Percentiles rank a stretch among this genome's conserved stretches.
Evolutionary conservation across 2,888 invertebrate genomes (phyloP).

Genomic region (Plagodis dolabraria): DNA sequence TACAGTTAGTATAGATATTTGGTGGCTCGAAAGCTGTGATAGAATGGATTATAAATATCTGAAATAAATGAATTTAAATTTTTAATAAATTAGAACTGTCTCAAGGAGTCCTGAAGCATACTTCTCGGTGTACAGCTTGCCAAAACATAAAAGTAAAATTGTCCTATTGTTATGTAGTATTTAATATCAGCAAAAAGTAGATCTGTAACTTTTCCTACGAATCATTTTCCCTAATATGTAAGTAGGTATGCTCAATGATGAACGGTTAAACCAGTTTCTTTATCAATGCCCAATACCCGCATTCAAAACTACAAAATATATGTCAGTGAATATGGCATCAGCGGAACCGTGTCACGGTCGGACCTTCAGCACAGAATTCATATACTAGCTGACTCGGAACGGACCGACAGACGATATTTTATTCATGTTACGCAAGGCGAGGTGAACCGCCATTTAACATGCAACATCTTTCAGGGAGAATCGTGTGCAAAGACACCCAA

Average conservation of each 20-base stretch:
- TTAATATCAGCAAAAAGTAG: no score
- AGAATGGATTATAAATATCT: no score
- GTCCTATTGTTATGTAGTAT: no score
- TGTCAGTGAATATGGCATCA: conserved; percentile 50
- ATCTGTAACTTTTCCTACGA: no score
- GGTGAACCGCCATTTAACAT: conserved; percentile 52
- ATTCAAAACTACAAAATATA: conserved; percentile 36
- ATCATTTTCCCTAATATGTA: neutral
- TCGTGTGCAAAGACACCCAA: conserved; percentile 6
- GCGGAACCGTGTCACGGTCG: conserved; percentile 68
- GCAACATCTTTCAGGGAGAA: conserved; percentile 49
- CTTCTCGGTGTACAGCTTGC: no score
- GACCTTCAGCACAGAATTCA: conserved; percentile 47
- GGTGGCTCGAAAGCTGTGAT: no score
- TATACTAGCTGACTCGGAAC: conserved; percentile 49
- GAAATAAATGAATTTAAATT: no score
- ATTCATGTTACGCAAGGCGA: conserved; percentile 60
- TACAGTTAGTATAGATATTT: no score
- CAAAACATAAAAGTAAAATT: no score
- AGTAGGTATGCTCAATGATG: neutral
- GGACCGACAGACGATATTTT: conserved; percentile 52
- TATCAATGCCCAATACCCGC: conserved; percentile 15
- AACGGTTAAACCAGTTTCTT: conserved; percentile 3
- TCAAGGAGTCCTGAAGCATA: no score
- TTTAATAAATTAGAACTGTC: no score